Base-by-base conservation (phyloP, 2,797 vertebrate species). In the Sebastes elongatus region DNA sequence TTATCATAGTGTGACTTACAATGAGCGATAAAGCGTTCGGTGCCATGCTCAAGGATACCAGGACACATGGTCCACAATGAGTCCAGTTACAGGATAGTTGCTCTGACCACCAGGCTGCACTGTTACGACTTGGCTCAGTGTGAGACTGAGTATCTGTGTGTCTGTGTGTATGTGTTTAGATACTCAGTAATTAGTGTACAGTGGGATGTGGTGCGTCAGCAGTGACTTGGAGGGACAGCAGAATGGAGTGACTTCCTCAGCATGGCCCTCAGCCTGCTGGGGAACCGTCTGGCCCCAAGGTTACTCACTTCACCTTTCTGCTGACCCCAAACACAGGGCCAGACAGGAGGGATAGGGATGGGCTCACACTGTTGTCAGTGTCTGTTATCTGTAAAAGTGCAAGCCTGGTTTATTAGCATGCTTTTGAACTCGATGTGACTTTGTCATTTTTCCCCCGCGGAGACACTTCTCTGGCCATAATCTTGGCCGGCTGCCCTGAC, bases 281-380 rank as follows among this genome's bases (percentile, higher is more conserved):
- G 87, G 78, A 74, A 75, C 84, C 88, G 87, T 95, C 92, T 95
- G 93, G 93, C 85, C 86, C 82, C 91, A 91, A 92, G 86, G 93
- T 88, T 87, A 89, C 57, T 59, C 62, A 68, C 42, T 2, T 80
- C 80, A 81, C 86, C 87, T 90, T 66, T 72, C 77, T 42, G 10
- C 81, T 94, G 91, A 93, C 93, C 93, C 91, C 62, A 71, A 59
- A 84, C 61, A 52, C 61, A 28, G 57, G 10, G 63, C 13, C 62
- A 82, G 20, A 53, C 35, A 63, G 67, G 64, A 84, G 56, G 55
- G 52, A 74, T 33, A 53, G 27, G 11, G 20, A 22, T 27, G 23
- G 53, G 13, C 70, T 67, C 25, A 20, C 65, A 71, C 18, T 32
- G 30, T 42, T 77, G 66, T 83, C 52, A 9, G 28, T 4, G 14